These are phyloP conservation scores for Paedocypris micromegethes DNA, from an alignment of 2,797 vertebrate species.

Conservation along the genomic window DNA sequence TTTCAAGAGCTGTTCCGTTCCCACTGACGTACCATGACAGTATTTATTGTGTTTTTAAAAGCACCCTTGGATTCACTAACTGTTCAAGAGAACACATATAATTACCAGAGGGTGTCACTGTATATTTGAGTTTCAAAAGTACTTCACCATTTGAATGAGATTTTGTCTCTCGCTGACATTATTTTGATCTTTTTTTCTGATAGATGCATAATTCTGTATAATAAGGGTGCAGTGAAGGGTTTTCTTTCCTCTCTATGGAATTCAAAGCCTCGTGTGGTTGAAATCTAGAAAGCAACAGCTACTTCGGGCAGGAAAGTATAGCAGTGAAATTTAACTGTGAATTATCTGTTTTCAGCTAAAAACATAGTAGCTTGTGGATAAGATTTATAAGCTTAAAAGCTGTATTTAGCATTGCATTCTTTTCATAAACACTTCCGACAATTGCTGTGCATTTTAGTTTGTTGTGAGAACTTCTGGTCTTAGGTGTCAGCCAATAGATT, in stretches of 20 bases:
- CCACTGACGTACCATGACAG: too few species aligned
- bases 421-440: not conserved
- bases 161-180: not conserved
- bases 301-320: conserved; percentile 10
- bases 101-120: not conserved
- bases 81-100: not conserved
- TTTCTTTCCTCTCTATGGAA: conserved; percentile 3
- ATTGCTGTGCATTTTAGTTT: not conserved
- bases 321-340: conserved; percentile 27
- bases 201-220: conserved; percentile 26
- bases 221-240: conserved; percentile 13
- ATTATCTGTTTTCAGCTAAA: conserved; percentile 27
- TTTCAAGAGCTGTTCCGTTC: too few species aligned
- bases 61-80: too few species aligned
- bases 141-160: not conserved
- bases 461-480: not conserved
- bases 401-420: too few species aligned
- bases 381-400: not conserved
- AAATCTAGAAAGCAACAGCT: conserved; percentile 22
- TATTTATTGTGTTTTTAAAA: too few species aligned
- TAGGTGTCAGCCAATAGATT: not conserved
- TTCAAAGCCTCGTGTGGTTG: not conserved
- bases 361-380: conserved; percentile 20
- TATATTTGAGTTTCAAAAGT: not conserved
- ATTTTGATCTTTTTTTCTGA: conserved; percentile 24